Conservation (phyloP, 2,113 vertebrate genomes). For the Protobothrops mucrosquamatus region DNA sequence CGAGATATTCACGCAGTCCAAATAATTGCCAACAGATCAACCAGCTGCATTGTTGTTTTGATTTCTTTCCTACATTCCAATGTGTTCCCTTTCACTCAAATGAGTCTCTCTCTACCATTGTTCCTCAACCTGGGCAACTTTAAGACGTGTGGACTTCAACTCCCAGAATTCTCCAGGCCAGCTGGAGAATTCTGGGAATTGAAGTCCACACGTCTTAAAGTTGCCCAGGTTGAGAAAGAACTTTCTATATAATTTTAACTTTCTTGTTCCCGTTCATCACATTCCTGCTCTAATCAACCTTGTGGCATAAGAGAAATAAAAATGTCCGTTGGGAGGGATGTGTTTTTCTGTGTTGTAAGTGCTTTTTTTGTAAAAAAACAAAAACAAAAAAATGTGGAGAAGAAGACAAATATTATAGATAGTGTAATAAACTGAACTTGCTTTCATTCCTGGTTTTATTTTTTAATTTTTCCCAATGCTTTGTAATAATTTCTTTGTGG, state of each 20-base stretch:
- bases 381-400: slow-evolving; percentile 45
- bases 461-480: slow-evolving; percentile 46
- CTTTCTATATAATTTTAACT: neutral
- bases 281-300: slow-evolving; percentile 49
- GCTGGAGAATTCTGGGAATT: neutral
- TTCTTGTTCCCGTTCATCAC: neutral
- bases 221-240: neutral
- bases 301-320: slow-evolving; percentile 46
- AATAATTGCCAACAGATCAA: neutral
- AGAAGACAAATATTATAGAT: slow-evolving; percentile 13
- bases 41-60: slow-evolving; percentile 20
- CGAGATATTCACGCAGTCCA: neutral
- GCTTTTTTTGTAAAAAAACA: slow-evolving; percentile 62
- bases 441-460: slow-evolving; percentile 18
- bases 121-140: neutral
- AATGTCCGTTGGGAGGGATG: neutral
- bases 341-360: slow-evolving; percentile 64
- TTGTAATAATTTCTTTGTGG: slow-evolving; percentile 53
- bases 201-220: neutral
- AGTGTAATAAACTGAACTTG: slow-evolving; percentile 46
- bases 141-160: neutral
- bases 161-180: neutral
- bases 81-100: slow-evolving; percentile 31
- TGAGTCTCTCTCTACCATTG: slow-evolving; percentile 21
- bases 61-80: slow-evolving; percentile 22